Evolutionary conservation across 92 coral and sea anemone genomes (phyloP).

Genomic region (Epizoanthus stellaris): DNA sequence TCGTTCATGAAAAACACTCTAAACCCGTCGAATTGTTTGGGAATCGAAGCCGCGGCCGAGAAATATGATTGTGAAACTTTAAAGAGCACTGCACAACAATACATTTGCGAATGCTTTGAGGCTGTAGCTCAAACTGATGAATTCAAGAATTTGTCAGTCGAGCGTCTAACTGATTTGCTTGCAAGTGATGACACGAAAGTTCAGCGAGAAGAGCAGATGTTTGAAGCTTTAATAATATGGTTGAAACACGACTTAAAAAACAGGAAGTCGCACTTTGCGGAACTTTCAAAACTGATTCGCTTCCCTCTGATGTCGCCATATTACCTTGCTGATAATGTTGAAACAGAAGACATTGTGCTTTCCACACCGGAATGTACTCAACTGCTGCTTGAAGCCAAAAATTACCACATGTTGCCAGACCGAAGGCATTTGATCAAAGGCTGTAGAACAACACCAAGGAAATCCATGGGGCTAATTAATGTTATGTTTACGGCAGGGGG

Average conservation of each 20-base stretch:
- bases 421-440: slow-evolving; percentile 93
- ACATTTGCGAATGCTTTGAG: slow-evolving; percentile 84
- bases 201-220: slow-evolving; percentile 95
- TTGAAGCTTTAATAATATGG: slow-evolving; percentile 93
- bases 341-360: slow-evolving; percentile 86
- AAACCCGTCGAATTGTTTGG: slow-evolving; percentile 97
- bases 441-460: slow-evolving; percentile 86
- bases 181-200: slow-evolving; percentile 89
- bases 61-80: slow-evolving; percentile 89
- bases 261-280: slow-evolving; percentile 67
- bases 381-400: slow-evolving; percentile 93
- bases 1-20: slow-evolving; percentile 91
- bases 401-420: slow-evolving; percentile 97
- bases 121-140: slow-evolving; percentile 96
- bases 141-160: slow-evolving; percentile 81
- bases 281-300: slow-evolving; percentile 80
- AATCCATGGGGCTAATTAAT: slow-evolving; percentile 92
- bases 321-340: slow-evolving; percentile 95
- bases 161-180: slow-evolving; percentile 78
- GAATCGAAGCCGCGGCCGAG: slow-evolving; percentile 93
- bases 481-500: slow-evolving; percentile 99
- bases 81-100: slow-evolving; percentile 83
- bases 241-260: slow-evolving; percentile 78
- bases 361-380: slow-evolving; percentile 88
- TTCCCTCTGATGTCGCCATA: slow-evolving; percentile 98